Base-by-base conservation (phyloP, 2,113 vertebrate species). In the Antechinus flavipes region DNA sequence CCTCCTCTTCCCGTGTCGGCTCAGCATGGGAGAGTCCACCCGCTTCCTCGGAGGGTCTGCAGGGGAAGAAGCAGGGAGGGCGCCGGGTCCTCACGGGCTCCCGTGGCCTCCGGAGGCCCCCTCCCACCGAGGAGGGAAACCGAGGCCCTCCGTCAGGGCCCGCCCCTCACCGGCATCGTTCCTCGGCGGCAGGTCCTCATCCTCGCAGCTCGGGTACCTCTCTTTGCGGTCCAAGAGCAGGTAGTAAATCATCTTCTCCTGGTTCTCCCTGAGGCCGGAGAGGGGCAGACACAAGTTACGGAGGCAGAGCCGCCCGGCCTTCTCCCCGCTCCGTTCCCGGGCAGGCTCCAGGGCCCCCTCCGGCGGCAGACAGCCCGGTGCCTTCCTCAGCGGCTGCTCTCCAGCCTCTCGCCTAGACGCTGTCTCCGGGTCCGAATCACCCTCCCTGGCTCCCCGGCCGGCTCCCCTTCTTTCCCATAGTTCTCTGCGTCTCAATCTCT, bases 211-310 rank as follows among this genome's bases (percentile, higher is more conserved):
- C 30, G 99, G 99, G 96, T 99, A 99, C 49, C 99, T 98, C 97
- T 99, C 99, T 96, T 99, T 99, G 94, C 99, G 99, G 98, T 99
- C 99, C 96, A 99, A 97, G 94, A 99, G 99, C 95, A 99, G 98
- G 94, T 99, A 99, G 97, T 99, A 99, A 76, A 99, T 99, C 99
- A 99, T 99, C 97, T 99, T 99, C 98, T 99, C 99, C 97, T 99
- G 99, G 97, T 99, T 99, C 97, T 99, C 99, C 96, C 99, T 99
- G 96, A 91, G 53, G 89, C 19, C 93, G 4, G 8, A 19, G 46
- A 76, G 9, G 91, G 50, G 55, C 3, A 27, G 89, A 50, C 16
- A 95, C 49, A 61, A 35, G 35, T 55, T 42, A 56, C 30, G 10
- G 35, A 26, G 84, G 25, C 10, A 0, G 8, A 22, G 35, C 22